phyloP scores from a whole-genome alignment of 2,888 invertebrate species.

The Drosophila pegasa region DNA sequence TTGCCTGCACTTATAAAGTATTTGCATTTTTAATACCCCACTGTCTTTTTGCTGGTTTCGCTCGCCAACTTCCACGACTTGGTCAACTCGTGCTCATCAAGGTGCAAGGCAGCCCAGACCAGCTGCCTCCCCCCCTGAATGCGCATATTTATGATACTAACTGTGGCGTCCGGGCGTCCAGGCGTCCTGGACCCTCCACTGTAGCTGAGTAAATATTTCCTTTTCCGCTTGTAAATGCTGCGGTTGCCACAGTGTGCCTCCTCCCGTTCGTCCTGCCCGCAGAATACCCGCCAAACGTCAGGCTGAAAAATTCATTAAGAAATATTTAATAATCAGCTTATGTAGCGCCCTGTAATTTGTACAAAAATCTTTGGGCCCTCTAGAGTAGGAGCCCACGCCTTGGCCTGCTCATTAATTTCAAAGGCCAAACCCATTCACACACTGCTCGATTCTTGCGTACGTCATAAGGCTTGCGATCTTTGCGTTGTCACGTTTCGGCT shows the following conservation, averaged over 20 bases:
- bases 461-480: conserved; percentile 63
- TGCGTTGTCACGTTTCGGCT: conserved; percentile 71
- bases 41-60: conserved; percentile 35
- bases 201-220: conserved; percentile 53
- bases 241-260: conserved; percentile 20
- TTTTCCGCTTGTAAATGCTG: conserved; percentile 45
- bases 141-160: conserved; percentile 35
- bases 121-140: not conserved
- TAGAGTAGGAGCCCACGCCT: not conserved
- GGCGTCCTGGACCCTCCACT: not conserved
- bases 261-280: conserved; percentile 2
- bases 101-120: conserved; percentile 23
- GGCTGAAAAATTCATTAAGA: conserved; percentile 70
- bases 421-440: not conserved
- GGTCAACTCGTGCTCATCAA: conserved; percentile 7
- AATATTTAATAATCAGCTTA: conserved; percentile 79
- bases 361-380: conserved; percentile 15
- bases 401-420: not conserved
- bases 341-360: conserved; percentile 31
- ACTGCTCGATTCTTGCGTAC: conserved; percentile 17
- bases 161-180: not conserved
- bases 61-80: not conserved
- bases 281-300: conserved; percentile 9
- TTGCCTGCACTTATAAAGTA: conserved; percentile 66
- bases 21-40: conserved; percentile 68